phyloP scores from a whole-genome alignment of 2,797 vertebrate genomes.

The Arrhamphus sclerolepis region DNA sequence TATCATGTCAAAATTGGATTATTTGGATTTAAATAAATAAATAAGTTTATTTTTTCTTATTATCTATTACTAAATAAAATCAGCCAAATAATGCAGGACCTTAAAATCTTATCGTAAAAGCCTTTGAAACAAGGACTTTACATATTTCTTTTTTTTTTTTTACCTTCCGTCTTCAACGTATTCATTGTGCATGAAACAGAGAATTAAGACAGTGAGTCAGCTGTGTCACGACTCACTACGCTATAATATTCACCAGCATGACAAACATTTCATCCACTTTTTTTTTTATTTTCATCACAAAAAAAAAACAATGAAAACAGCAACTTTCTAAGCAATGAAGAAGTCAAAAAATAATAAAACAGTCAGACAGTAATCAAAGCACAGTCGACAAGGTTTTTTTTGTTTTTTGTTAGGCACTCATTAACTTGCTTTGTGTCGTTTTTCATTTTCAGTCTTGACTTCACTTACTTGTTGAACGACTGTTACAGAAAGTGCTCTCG shows the following conservation, averaged over 20 bases:
- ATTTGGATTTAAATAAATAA: no score
- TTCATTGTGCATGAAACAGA: not conserved
- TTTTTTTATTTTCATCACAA: constrained; percentile 14
- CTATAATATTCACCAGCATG: constrained; percentile 3
- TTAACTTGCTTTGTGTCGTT: constrained; percentile 24
- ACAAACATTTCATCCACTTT: not conserved
- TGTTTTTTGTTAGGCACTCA: constrained; percentile 61
- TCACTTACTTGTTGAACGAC: constrained; percentile 18
- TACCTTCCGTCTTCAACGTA: no score
- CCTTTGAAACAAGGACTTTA: no score
- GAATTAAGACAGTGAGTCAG: constrained; percentile 13
- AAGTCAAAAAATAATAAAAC: constrained; percentile 26
- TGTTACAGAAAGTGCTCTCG: constrained; percentile 19
- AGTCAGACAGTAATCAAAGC: constrained; percentile 47
- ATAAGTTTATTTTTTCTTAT: not conserved
- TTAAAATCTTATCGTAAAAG: not conserved
- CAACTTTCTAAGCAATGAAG: constrained; percentile 1
- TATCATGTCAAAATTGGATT: no score
- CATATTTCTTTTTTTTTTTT: no score
- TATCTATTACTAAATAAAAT: not conserved
- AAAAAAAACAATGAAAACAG: constrained; percentile 22
- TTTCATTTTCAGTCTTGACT: constrained; percentile 1
- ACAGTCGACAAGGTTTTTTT: constrained; percentile 37
- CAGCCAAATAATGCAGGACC: constrained; percentile 22
- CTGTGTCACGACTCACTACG: constrained; percentile 4